Evolutionary conservation across 2,113 vertebrate genomes (phyloP), one percentile per base, ranked within the genome.

Genomic region (Tursiops truncatus): DNA sequence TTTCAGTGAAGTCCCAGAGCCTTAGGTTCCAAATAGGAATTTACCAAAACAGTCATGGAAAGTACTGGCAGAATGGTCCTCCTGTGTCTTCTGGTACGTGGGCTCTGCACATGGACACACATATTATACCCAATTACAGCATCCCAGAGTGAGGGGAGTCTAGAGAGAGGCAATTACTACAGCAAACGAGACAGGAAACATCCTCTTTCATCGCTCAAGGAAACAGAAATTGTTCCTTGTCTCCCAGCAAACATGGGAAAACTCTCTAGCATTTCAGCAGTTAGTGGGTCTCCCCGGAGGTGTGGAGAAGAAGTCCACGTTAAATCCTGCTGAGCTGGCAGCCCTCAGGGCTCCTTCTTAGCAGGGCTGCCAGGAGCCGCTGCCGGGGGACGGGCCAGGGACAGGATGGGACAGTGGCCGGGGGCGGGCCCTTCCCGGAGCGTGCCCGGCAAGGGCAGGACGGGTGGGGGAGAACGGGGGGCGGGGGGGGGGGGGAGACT

Each of bases 291-390:
- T 96, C 71, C 74, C 50, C 14, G 86, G 81, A 77, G 88, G 56
- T 65, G 71, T 28, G 9, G 89, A 84, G 44, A 96, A 95, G 91
- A 11, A 96, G 84, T 31, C 4, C 63, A 44, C 60, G 95, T 63
- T 65, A 94, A 97, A 94, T 47, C 92, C 18, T 89, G 94, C 8
- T 17, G 96, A 97, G 91, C 36, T 4, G 56, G 67, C 97, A 90
- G 84, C 7, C 20, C 53, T 67, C 5, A 36, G 63, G 50, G 63
- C 67, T 81, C 77, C 44, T 95, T 83, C 80, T 47, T 3, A 92
- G 90, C 80, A 67, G 63, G 26, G 91, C 95, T 98, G 97, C 90
- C 47, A 97, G 62, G 74, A 62, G 96, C 98, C 73, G 94, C 96
- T 53, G 95, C 58, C 81, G 91, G 65, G n/a, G 82, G 62, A 20